Conservation (phyloP, 2,888 invertebrate species). For the Metallyticus violacea region DNA sequence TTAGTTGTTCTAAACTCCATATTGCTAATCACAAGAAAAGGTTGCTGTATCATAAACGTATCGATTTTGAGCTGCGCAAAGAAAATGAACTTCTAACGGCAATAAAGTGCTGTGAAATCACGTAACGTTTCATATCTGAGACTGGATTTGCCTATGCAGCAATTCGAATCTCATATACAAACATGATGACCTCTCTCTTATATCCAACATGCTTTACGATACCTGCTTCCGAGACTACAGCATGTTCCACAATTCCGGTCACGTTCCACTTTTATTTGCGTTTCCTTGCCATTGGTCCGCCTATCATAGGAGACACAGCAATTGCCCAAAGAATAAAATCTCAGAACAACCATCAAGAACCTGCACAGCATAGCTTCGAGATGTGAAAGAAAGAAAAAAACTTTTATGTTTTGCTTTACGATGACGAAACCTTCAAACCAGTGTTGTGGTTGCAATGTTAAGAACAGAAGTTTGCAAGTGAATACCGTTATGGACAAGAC, state of each 20-base stretch:
- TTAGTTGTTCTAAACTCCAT: too few relatives aligned
- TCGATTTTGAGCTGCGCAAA: too few relatives aligned
- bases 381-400: not conserved
- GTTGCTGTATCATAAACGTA: too few relatives aligned
- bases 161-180: not conserved
- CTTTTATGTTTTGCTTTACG: not conserved
- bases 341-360: not conserved
- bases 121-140: not conserved
- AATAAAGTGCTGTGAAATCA: not conserved
- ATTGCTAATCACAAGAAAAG: too few relatives aligned
- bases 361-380: not conserved
- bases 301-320: not conserved
- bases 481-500: too few relatives aligned
- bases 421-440: not conserved
- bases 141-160: not conserved
- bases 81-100: too few relatives aligned
- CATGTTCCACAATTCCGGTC: not conserved
- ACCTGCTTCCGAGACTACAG: not conserved
- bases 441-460: too few relatives aligned
- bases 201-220: not conserved
- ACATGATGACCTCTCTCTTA: not conserved
- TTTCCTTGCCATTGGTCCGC: not conserved
- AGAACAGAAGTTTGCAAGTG: too few relatives aligned
- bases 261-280: not conserved
- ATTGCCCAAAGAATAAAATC: not conserved